Evolutionary conservation across 2,888 invertebrate genomes (phyloP).

Genomic region (Ceraclea dissimilis): DNA sequence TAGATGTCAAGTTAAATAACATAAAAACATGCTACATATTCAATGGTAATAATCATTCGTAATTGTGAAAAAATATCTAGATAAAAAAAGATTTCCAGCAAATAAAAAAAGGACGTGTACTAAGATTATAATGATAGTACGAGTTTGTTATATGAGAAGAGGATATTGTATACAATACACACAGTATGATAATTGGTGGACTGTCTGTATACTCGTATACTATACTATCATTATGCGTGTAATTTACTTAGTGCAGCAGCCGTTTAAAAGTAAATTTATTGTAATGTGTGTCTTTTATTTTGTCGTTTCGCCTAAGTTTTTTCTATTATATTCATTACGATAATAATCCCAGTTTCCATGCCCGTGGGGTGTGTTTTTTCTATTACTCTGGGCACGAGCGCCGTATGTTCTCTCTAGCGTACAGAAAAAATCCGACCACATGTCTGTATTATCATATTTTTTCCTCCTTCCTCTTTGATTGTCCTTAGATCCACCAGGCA

Average conservation of each 20-base stretch:
- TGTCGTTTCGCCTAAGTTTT: neutral
- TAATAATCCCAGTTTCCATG: slow-evolving; percentile 3
- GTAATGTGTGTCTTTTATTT: slow-evolving; percentile 14
- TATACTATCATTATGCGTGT: slow-evolving; percentile 5
- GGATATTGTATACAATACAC: too few relatives aligned
- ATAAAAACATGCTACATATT: too few relatives aligned
- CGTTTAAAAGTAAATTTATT: slow-evolving; percentile 51
- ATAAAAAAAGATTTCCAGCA: too few relatives aligned
- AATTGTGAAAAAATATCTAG: too few relatives aligned
- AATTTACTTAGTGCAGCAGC: slow-evolving; percentile 34
- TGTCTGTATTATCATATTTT: slow-evolving; percentile 7
- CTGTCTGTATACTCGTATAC: too few relatives aligned
- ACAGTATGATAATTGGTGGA: too few relatives aligned
- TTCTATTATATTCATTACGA: too few relatives aligned
- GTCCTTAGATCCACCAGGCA: neutral
- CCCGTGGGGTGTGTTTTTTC: slow-evolving; percentile 11
- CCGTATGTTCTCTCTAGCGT: slow-evolving; percentile 21
- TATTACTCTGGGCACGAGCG: slow-evolving; percentile 16
- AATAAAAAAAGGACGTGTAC: too few relatives aligned
- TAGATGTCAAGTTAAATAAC: too few relatives aligned
- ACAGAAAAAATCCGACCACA: slow-evolving; percentile 10
- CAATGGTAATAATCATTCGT: too few relatives aligned
- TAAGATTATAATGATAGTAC: too few relatives aligned
- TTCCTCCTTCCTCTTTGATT: neutral
- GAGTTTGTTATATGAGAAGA: too few relatives aligned